Percentiles rank a stretch among this genome's conserved stretches.
Evolutionary conservation across 2,888 invertebrate genomes (phyloP).

Genomic region (Psylliodes chrysocephalus): DNA sequence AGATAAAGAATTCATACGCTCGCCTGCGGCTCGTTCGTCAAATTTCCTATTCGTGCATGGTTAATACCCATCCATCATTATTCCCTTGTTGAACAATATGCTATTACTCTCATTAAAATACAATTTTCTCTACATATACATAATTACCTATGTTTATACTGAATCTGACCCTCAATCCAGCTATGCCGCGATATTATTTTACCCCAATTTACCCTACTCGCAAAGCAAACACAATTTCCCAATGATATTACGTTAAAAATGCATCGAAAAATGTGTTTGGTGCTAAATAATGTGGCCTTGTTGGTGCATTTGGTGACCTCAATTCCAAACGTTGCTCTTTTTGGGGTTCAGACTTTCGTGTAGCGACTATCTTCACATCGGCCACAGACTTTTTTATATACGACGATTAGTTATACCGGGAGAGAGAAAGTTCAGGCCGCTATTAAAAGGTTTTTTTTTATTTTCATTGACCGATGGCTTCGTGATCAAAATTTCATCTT

Average conservation of each 20-base stretch:
- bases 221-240: constrained; percentile 24
- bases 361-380: constrained; percentile 30
- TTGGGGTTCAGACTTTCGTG: constrained; percentile 43
- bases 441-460: constrained; percentile 2
- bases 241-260: constrained; percentile 34
- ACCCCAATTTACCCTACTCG: constrained; percentile 14
- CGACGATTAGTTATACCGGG: constrained; percentile 26
- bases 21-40: no score
- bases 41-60: no score
- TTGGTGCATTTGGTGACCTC: constrained; percentile 64
- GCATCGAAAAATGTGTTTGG: constrained; percentile 39
- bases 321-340: constrained; percentile 63
- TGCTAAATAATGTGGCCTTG: constrained; percentile 61
- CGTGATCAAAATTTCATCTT: no score
- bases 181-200: no score
- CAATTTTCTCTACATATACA: no score
- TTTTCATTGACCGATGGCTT: no score
- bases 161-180: no score
- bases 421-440: constrained; percentile 25
- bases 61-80: no score
- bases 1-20: no score
- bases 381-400: not conserved
- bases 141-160: no score
- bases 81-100: no score
- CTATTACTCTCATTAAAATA: no score